phyloP scores from a whole-genome alignment of 2,797 vertebrate species.

The Gambelia wislizenii region DNA sequence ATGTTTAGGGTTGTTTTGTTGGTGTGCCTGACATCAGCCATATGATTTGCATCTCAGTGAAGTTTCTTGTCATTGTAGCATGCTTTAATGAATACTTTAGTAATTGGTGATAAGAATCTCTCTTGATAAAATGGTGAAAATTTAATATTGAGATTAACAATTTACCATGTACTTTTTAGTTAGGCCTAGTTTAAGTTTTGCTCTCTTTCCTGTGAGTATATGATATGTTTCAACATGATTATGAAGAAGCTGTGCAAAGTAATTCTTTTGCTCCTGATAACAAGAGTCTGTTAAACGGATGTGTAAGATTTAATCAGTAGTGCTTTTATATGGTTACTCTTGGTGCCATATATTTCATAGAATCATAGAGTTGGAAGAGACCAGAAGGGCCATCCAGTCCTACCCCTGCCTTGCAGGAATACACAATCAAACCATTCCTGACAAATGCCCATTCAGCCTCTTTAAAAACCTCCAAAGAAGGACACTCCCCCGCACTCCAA shows the following conservation, averaged over 20 bases:
- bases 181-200: slow-evolving; percentile 6
- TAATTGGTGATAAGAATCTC: not conserved
- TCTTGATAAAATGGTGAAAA: slow-evolving; percentile 3
- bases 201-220: not conserved
- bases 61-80: not conserved
- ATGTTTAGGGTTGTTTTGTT: not conserved
- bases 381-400: too few species aligned
- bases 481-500: too few species aligned
- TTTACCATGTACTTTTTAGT: not conserved
- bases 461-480: too few species aligned
- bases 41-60: not conserved
- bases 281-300: not conserved
- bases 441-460: too few species aligned
- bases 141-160: slow-evolving; percentile 17
- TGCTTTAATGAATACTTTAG: not conserved
- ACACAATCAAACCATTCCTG: too few species aligned
- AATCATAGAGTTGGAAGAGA: too few species aligned
- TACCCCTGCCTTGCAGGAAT: too few species aligned
- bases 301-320: not conserved
- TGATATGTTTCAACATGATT: not conserved
- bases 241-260: not conserved
- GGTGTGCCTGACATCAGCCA: not conserved
- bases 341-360: not conserved
- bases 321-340: not conserved
- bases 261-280: not conserved